These are phyloP conservation scores for Antheraea pernyi DNA, from an alignment of 1,140 invertebrate species.

Conservation along the genomic window DNA sequence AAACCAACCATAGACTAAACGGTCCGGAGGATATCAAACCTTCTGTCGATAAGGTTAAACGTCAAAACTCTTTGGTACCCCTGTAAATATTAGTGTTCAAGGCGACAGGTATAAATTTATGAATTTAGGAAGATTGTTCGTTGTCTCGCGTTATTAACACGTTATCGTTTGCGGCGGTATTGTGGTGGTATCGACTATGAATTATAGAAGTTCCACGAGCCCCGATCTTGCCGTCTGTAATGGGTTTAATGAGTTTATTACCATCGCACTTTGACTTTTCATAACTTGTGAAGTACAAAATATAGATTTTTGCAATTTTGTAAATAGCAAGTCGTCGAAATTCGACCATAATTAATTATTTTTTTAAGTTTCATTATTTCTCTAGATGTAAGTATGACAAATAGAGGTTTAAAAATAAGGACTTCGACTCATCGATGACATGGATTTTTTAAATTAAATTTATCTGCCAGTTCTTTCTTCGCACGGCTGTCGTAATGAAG, in stretches of 20 bases:
- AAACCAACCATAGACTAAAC: constrained; percentile 40
- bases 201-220: constrained; percentile 47
- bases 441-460: too few relatives aligned
- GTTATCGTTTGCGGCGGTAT: constrained; percentile 52
- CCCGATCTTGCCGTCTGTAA: constrained; percentile 22
- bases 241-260: constrained; percentile 27
- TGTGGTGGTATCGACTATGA: constrained; percentile 52
- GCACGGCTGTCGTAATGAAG: too few relatives aligned
- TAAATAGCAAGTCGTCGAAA: too few relatives aligned
- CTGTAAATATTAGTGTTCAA: constrained; percentile 36
- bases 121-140: constrained; percentile 72
- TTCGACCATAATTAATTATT: too few relatives aligned
- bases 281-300: too few relatives aligned
- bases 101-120: constrained; percentile 70
- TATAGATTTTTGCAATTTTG: too few relatives aligned
- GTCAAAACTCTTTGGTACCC: background rate
- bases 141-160: constrained; percentile 63
- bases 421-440: too few relatives aligned
- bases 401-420: too few relatives aligned
- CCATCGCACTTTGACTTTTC: background rate
- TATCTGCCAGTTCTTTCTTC: too few relatives aligned
- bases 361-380: too few relatives aligned
- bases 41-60: background rate
- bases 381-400: too few relatives aligned
- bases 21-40: background rate